These are phyloP conservation scores for Pyralis farinalis DNA, from an alignment of 2,888 invertebrate species.

Conservation along the genomic window DNA sequence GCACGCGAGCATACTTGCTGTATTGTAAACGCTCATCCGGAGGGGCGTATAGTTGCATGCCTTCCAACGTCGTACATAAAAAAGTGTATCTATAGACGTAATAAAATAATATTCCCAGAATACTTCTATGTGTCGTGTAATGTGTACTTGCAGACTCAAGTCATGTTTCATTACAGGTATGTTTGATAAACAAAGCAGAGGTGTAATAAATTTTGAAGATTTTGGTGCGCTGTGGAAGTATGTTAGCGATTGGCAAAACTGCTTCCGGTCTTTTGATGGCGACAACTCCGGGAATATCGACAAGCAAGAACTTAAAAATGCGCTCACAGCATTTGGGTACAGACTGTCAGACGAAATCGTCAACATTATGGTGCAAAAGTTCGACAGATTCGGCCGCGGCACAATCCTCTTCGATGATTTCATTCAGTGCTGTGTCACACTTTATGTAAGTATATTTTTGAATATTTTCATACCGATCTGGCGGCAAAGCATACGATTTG, in stretches of 20 bases:
- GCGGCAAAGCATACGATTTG: no score
- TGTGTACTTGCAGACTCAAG: no score
- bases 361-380: slow-evolving; percentile 92
- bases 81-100: no score
- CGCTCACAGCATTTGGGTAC: slow-evolving; percentile 94
- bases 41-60: no score
- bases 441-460: slow-evolving; percentile 90
- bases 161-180: slow-evolving; percentile 86
- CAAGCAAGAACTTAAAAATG: slow-evolving; percentile 92
- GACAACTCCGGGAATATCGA: slow-evolving; percentile 97
- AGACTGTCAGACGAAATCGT: slow-evolving; percentile 91
- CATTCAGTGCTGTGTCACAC: slow-evolving; percentile 96
- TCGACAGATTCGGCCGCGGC: slow-evolving; percentile 95
- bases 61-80: no score
- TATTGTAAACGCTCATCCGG: no score
- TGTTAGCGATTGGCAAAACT: slow-evolving; percentile 98
- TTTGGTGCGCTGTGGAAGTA: slow-evolving; percentile 99
- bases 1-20: no score
- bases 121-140: no score
- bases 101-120: no score
- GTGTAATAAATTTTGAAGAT: slow-evolving; percentile 96
- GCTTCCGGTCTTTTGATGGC: slow-evolving; percentile 95
- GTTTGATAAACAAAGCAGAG: slow-evolving; percentile 95
- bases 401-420: slow-evolving; percentile 98
- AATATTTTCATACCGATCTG: no score